Conservation (phyloP, 2,797 vertebrate species). For the Melanotaenia pygmaea region DNA sequence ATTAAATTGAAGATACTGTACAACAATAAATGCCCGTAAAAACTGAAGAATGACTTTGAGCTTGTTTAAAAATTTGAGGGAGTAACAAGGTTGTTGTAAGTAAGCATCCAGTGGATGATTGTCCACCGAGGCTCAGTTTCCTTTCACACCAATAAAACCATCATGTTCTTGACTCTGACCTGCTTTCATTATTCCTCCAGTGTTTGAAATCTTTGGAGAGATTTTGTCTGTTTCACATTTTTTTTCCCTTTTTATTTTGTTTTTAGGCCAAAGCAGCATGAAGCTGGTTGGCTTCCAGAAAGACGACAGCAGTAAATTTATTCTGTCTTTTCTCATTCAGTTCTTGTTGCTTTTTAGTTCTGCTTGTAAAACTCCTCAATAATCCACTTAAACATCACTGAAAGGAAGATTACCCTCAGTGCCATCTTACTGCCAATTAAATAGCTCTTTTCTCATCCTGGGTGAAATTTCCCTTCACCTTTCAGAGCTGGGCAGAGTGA, state of each 20-base stretch:
- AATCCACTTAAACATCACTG: conserved; percentile 28
- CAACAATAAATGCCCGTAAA: too few relatives aligned
- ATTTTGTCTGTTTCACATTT: conserved; percentile 17
- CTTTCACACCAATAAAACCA: conserved; percentile 9
- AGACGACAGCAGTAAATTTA: not conserved
- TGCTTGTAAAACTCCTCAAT: conserved; percentile 9
- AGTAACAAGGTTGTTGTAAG: not conserved
- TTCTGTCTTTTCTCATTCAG: not conserved
- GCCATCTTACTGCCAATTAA: conserved; percentile 46
- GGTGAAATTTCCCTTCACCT: conserved; percentile 45
- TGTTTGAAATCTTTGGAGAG: conserved; percentile 21
- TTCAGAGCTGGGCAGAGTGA: conserved; percentile 17
- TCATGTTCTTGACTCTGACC: conserved; percentile 30
- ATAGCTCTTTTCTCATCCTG: conserved; percentile 36
- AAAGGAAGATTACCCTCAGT: conserved; percentile 44
- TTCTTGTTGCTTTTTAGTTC: conserved; percentile 18
- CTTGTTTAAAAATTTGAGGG: too few relatives aligned
- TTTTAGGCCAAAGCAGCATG: conserved; percentile 44
- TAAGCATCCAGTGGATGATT: not conserved
- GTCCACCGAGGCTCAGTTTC: not conserved
- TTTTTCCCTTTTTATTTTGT: not conserved
- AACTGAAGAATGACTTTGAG: too few relatives aligned
- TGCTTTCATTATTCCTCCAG: conserved; percentile 20
- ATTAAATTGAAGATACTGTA: too few relatives aligned
- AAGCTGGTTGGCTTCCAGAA: conserved; percentile 36